Conservation (phyloP, 2,888 invertebrate genomes). For the Trypoxylon attenuatum region DNA sequence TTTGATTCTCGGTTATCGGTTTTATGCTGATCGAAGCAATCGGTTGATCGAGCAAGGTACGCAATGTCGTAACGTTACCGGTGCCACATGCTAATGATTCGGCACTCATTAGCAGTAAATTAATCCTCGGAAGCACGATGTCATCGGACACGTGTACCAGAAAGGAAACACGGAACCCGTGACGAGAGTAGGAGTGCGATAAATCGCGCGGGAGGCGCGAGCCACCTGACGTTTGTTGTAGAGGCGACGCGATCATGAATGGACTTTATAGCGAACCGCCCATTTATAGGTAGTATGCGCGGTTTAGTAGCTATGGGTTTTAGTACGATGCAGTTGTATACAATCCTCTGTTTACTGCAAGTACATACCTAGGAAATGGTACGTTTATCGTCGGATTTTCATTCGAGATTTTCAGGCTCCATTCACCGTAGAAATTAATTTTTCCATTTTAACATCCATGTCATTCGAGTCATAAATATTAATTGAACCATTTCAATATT, state of each 20-base stretch:
- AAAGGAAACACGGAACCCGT: constrained; percentile 32
- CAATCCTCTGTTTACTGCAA: constrained; percentile 56
- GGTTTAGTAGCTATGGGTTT: constrained; percentile 63
- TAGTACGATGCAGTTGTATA: constrained; percentile 55
- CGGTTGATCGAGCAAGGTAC: no score
- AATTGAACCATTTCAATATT: no score
- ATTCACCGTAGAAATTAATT: constrained; percentile 21
- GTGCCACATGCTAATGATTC: no score
- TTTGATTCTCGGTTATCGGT: no score
- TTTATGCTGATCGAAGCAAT: no score
- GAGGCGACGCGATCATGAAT: constrained; percentile 63
- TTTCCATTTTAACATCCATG: no score
- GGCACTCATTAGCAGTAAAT: background rate
- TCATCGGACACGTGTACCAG: constrained; percentile 15
- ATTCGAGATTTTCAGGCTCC: constrained; percentile 22
- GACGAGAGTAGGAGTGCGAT: constrained; percentile 44
- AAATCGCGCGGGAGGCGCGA: constrained; percentile 56
- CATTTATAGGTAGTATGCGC: constrained; percentile 60
- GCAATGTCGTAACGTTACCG: no score
- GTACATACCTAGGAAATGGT: constrained; percentile 41
- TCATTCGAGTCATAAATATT: no score
- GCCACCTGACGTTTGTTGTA: constrained; percentile 55
- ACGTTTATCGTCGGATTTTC: constrained; percentile 40
- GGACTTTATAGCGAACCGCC: constrained; percentile 63
- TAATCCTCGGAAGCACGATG: background rate